phyloP scores from a whole-genome alignment of 2,113 vertebrate species.

The Cyanistes caeruleus region DNA sequence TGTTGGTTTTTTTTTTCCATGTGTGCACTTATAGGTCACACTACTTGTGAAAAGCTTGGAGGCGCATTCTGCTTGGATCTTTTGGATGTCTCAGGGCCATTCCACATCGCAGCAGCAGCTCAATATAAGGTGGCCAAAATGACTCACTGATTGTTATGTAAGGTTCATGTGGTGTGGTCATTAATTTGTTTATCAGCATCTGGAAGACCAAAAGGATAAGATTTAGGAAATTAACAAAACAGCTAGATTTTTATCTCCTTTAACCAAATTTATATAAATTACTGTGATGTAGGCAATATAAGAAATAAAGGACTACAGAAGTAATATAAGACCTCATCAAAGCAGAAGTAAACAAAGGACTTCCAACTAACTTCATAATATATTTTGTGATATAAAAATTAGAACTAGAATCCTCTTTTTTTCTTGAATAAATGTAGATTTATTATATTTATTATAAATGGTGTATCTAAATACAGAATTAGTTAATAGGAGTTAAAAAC shows the following conservation, averaged over 20 bases:
- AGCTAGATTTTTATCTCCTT: background rate
- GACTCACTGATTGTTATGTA: slow-evolving; percentile 79
- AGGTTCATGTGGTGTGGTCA: slow-evolving; percentile 87
- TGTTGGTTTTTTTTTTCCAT: background rate
- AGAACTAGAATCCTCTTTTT: background rate
- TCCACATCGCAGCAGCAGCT: slow-evolving; percentile 87
- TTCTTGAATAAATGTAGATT: background rate
- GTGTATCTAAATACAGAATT: background rate
- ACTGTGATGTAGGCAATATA: background rate
- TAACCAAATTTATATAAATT: background rate
- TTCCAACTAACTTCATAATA: background rate
- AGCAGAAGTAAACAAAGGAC: background rate
- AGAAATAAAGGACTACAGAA: background rate
- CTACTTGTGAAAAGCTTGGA: slow-evolving; percentile 80
- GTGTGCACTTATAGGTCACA: background rate
- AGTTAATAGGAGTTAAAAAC: background rate
- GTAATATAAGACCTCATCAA: background rate
- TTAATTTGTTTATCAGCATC: slow-evolving; percentile 82
- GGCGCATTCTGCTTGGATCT: slow-evolving; percentile 83
- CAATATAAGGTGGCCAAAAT: slow-evolving; percentile 92
- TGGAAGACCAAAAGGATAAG: slow-evolving; percentile 61
- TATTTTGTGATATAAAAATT: background rate
- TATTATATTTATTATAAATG: background rate
- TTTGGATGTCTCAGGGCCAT: slow-evolving; percentile 87
- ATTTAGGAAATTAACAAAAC: background rate